phyloP scores from a whole-genome alignment of 2,797 vertebrate species.

The Hoplostethus mediterraneus region DNA sequence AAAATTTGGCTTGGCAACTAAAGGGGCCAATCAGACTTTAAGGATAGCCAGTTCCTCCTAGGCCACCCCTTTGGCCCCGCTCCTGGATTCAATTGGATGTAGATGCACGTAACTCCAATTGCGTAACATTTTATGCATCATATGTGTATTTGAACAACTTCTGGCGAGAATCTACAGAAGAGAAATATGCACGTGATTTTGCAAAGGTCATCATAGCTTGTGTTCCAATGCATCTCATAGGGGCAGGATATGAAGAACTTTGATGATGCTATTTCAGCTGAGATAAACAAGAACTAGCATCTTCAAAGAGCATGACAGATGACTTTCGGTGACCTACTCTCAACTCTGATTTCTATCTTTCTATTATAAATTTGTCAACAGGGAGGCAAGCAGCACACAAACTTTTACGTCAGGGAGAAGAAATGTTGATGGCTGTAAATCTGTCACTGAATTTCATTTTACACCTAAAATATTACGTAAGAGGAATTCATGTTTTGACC shows the following conservation, averaged over 20 bases:
- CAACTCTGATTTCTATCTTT: conserved; percentile 1
- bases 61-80: no score
- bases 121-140: neutral
- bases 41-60: no score
- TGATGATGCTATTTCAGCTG: neutral
- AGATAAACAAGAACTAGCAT: neutral
- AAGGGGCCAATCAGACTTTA: no score
- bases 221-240: neutral
- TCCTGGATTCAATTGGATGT: no score
- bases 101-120: no score
- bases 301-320: neutral
- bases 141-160: neutral
- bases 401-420: neutral
- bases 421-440: neutral
- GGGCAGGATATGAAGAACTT: neutral
- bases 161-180: neutral
- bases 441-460: neutral
- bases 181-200: neutral
- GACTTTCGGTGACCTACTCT: neutral
- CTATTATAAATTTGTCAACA: neutral
- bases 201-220: neutral
- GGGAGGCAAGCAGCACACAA: neutral
- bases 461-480: neutral
- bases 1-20: no score
- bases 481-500: neutral